A percentile compares a stretch with the other conserved stretches of the same genome.
Conservation (phyloP, 2,113 vertebrate genomes). For the Cavia aperea region DNA sequence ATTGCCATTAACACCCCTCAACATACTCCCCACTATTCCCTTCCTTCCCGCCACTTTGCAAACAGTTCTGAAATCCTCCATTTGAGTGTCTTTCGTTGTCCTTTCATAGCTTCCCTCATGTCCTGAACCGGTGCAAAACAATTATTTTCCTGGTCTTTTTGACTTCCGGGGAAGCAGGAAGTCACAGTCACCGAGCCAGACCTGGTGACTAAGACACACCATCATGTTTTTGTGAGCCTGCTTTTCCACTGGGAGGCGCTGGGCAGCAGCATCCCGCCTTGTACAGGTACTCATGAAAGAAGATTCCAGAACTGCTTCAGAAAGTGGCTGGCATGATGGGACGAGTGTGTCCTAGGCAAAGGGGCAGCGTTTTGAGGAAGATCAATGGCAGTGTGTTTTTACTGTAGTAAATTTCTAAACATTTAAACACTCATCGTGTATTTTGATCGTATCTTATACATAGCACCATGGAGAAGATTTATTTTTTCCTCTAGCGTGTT, state of each 20-base stretch:
- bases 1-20: neutral
- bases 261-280: neutral
- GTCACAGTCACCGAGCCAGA: no score
- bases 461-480: neutral
- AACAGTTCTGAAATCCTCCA: neutral
- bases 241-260: neutral
- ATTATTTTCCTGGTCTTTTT: neutral
- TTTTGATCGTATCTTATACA: neutral
- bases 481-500: neutral
- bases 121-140: neutral
- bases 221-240: neutral
- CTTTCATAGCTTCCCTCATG: neutral
- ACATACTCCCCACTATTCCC: neutral
- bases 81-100: neutral
- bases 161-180: neutral
- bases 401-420: neutral
- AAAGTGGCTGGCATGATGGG: neutral
- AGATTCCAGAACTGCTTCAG: neutral
- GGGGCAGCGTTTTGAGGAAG: neutral
- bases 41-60: neutral
- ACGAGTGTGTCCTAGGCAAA: neutral
- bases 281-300: neutral
- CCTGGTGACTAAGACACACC: neutral
- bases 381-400: neutral
- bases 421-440: neutral